These are phyloP conservation scores for Sphaerodactylus townsendi DNA, from an alignment of 2,113 vertebrate species.

Conservation along the genomic window DNA sequence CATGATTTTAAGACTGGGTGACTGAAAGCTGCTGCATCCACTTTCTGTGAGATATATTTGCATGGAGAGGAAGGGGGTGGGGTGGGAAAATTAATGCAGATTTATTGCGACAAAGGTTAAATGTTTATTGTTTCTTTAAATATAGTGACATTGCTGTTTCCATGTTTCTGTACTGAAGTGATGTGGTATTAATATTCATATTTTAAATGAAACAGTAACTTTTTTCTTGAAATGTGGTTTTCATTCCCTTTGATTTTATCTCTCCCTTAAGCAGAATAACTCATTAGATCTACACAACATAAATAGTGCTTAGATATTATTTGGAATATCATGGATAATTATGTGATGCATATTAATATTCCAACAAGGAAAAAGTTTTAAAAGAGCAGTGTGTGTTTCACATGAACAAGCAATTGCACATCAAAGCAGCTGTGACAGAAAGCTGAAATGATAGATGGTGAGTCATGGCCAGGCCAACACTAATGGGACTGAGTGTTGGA, in stretches of 20 bases:
- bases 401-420: conserved; percentile 23
- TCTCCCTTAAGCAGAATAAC: neutral
- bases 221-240: neutral
- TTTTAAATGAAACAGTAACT: conserved; percentile 23
- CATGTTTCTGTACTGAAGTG: neutral
- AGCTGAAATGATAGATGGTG: conserved; percentile 58
- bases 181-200: conserved; percentile 24
- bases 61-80: conserved; percentile 48
- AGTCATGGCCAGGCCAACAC: conserved; percentile 32
- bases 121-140: neutral
- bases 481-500: conserved; percentile 48
- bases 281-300: neutral
- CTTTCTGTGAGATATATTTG: conserved; percentile 11
- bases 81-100: conserved; percentile 41
- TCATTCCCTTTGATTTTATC: conserved; percentile 3
- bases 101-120: conserved; percentile 46
- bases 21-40: conserved; percentile 31
- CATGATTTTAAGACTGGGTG: conserved; percentile 30
- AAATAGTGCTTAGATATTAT: conserved; percentile 22
- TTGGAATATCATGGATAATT: conserved; percentile 45
- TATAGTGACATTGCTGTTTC: conserved; percentile 18
- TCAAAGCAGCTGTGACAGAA: conserved; percentile 50
- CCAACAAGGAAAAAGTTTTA: conserved; percentile 3
- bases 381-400: conserved; percentile 48
- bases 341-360: conserved; percentile 21